Evolutionary conservation across 1,140 invertebrate species (phyloP).

Genomic region (Sarcophaga bullata): DNA sequence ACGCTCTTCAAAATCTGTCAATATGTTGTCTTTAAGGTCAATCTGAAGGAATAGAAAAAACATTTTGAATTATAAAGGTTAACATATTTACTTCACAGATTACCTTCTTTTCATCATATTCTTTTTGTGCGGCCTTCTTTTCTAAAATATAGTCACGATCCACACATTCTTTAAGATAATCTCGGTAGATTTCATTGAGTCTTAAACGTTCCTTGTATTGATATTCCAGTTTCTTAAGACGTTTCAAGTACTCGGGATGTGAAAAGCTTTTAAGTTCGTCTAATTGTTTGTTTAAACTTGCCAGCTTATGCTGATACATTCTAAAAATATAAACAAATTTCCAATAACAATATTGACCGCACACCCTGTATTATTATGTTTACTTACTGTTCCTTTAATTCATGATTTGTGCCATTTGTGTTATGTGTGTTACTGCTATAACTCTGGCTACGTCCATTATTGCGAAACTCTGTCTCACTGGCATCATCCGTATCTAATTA

Average conservation of each 20-base stretch:
- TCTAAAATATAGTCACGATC: conserved; percentile 89
- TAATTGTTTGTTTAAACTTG: conserved; percentile 88
- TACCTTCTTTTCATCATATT: conserved; percentile 93
- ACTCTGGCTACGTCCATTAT: conserved; percentile 65
- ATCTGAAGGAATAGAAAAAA: conserved; percentile 44
- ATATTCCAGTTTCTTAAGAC: conserved; percentile 83
- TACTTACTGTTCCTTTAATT: conserved; percentile 90
- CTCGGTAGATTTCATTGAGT: conserved; percentile 83
- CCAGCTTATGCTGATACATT: conserved; percentile 94
- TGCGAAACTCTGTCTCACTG: conserved; percentile 85
- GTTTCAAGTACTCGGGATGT: conserved; percentile 86
- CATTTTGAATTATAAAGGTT: background rate
- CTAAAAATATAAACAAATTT: conserved; percentile 67
- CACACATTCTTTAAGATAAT: conserved; percentile 85
- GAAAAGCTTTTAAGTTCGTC: conserved; percentile 87
- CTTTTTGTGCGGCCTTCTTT: conserved; percentile 86
- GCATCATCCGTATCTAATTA: conserved; percentile 86
- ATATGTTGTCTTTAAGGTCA: conserved; percentile 88
- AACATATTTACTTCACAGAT: background rate
- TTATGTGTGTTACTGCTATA: conserved; percentile 71
- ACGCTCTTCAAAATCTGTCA: conserved; percentile 94
- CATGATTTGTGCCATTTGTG: conserved; percentile 62
- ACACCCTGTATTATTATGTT: conserved; percentile 25
- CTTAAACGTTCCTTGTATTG: conserved; percentile 82
- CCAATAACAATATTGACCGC: conserved; percentile 27